Evolutionary conservation across 2,797 vertebrate genomes (phyloP), one percentile per base, ranked within the genome.

Genomic region (Emydoidea blandingii): DNA sequence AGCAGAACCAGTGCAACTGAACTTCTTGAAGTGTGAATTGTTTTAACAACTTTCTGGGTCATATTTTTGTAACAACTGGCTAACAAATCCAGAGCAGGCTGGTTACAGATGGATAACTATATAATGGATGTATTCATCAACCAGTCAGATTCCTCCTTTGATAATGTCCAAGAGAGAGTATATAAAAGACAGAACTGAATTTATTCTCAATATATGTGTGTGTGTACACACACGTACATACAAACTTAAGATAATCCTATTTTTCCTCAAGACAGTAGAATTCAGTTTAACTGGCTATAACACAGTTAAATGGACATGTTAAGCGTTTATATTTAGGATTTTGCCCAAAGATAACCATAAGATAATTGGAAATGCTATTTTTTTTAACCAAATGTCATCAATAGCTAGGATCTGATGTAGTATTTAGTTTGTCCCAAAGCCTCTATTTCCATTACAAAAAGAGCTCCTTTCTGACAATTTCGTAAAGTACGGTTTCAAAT

Each of bases 61-160:
- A 96, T 6, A 79, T 31, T 34, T 53, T 82, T 84, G 49, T 1
- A 95, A 92, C 59, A 94, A 95, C 94, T 93, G 94, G 1, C 81
- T 5, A 90, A 89, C 62, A 83, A 59, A 79, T 89, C 94, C 83
- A 86, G 86, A 92, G 89, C 0, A 57, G 91, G 59, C 78, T 88
- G 5, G 3, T 41, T 89, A 87, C 88, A 81, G 92, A 91, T 34
- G 53, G n/a, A 86, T 78, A 90, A 50, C 41, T 53, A 53, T 3
- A 83, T 86, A 86, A 3, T 29, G 83, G 56, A 21, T 2, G 80
- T 5, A 68, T 74, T 72, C 25, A 34, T 50, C 68, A 90, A 87
- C 12, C 80, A 80, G 34, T 41, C 78, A 83, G 74, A 34, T 95
- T 54, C 53, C 37, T 95, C 96, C 94, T 96, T 95, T 94, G 90